Evolutionary conservation across 2,888 invertebrate genomes (phyloP).

Genomic region (Sympetrum striolatum): DNA sequence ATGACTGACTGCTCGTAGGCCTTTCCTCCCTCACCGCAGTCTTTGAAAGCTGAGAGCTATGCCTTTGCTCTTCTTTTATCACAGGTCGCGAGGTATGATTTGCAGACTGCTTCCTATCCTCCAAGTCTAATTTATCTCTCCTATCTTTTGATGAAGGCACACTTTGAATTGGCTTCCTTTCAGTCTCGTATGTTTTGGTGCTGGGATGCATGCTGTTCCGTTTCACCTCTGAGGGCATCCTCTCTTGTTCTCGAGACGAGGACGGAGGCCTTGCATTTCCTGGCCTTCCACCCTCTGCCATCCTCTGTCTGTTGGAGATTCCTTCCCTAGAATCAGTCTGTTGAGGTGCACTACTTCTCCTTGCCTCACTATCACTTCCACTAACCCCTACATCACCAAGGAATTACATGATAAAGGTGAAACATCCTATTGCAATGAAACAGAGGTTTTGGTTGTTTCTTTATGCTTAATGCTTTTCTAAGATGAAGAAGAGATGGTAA

Average conservation of each 20-base stretch:
- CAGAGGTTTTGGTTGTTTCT: background rate
- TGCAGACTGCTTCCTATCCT: background rate
- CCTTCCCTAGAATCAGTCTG: background rate
- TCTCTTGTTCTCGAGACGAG: background rate
- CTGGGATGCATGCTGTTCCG: background rate
- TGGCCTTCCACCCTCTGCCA: background rate
- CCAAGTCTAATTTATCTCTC: background rate
- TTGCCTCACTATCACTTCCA: background rate
- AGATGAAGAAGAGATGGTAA: too few species aligned
- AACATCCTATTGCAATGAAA: background rate
- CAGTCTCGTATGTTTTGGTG: background rate
- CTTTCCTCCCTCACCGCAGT: background rate
- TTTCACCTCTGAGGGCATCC: background rate
- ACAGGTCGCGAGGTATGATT: background rate
- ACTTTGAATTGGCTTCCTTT: background rate
- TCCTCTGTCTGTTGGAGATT: background rate
- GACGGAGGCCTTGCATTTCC: background rate
- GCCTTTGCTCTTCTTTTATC: slow-evolving; percentile 19
- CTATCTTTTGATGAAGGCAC: background rate
- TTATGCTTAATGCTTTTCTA: background rate
- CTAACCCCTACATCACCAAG: background rate
- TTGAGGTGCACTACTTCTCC: background rate
- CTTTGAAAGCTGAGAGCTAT: background rate
- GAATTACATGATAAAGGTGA: background rate
- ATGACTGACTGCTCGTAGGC: background rate